These are phyloP conservation scores for Phymanthus crucifer DNA, from an alignment of 92 coral and sea anemone genomes.

Conservation along the genomic window DNA sequence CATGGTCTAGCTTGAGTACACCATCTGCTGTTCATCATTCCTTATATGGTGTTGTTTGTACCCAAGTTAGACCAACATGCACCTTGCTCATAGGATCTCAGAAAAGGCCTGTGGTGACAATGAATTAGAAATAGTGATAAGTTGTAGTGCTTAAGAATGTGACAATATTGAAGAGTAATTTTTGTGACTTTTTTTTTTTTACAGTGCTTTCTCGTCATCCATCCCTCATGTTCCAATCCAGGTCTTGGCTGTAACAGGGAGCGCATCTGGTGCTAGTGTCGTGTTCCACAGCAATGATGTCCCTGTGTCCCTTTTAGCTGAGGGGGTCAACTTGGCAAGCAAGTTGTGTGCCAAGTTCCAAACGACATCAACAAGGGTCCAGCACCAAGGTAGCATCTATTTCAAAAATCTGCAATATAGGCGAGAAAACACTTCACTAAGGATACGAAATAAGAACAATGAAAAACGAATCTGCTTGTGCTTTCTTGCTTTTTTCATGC, in stretches of 20 bases:
- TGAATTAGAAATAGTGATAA: no score
- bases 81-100: no score
- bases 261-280: conserved; percentile 98
- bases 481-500: no score
- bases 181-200: conserved; percentile 9
- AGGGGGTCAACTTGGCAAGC: conserved; percentile 97
- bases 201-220: conserved; percentile 91
- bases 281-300: conserved; percentile 94
- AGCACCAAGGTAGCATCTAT: conserved; percentile 98
- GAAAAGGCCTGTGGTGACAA: no score
- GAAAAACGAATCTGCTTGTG: no score
- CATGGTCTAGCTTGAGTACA: no score
- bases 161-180: background rate
- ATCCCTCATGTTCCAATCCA: conserved; percentile 96
- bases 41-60: no score
- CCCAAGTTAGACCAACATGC: no score
- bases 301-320: conserved; percentile 91
- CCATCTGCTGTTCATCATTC: no score
- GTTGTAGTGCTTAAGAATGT: background rate
- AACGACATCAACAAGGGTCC: conserved; percentile 88
- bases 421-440: no score
- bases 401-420: no score
- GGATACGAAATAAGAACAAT: no score
- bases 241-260: conserved; percentile 95
- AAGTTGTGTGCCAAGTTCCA: conserved; percentile 97